phyloP scores from a whole-genome alignment of 2,113 vertebrate genomes.

The Prolemur simus region DNA sequence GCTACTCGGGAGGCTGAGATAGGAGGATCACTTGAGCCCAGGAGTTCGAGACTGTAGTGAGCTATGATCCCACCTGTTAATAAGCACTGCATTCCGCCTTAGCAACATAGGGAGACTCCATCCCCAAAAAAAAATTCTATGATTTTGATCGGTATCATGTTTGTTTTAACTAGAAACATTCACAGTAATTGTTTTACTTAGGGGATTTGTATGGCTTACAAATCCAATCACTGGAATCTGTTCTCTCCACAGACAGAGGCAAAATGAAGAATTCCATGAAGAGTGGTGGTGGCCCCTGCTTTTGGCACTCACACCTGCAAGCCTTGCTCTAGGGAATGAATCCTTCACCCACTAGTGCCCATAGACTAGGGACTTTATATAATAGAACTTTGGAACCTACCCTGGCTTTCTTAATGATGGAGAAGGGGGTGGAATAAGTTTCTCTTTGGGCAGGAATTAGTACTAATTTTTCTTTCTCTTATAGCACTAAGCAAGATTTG shows the following conservation, averaged over 20 bases:
- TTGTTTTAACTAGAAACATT: conserved; percentile 40
- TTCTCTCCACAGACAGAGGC: not conserved
- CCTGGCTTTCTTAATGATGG: not conserved
- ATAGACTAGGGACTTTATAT: not conserved
- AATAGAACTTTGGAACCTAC: not conserved
- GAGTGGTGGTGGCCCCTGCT: not conserved
- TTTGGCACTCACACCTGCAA: not conserved
- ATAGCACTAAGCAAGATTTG: conserved; percentile 81
- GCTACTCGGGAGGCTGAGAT: not conserved
- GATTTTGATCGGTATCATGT: not conserved
- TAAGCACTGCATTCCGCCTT: not conserved
- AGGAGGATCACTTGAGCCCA: not conserved
- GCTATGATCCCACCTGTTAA: not conserved
- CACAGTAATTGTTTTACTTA: not conserved
- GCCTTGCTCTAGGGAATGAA: not conserved
- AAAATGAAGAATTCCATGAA: not conserved
- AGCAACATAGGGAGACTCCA: not conserved
- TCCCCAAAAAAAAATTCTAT: not conserved
- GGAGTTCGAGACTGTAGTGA: not conserved
- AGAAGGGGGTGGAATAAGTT: not conserved
- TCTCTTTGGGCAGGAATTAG: not conserved
- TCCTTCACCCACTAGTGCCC: not conserved
- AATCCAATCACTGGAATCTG: not conserved
- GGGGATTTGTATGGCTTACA: not conserved
- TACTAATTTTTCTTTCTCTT: conserved; percentile 67